Base-by-base conservation (phyloP, 2,888 invertebrate species). In the Parnassius smintheus region DNA sequence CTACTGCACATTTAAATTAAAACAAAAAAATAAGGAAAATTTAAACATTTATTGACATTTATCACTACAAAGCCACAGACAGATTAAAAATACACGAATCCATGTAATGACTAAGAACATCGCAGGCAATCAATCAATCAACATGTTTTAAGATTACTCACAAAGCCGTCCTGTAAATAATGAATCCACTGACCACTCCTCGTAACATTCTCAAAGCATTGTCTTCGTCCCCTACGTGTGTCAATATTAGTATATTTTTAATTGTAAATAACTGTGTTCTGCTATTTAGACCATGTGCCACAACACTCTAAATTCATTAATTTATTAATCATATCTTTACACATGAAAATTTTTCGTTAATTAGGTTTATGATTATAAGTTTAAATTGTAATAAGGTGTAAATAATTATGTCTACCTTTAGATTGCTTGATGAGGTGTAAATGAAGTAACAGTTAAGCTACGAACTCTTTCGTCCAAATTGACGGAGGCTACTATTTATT, bases 311-410 rank as follows among this genome's bases (percentile, higher is more conserved):
- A 86, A 86, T 86, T 88, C 89, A 90, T 89, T 91, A 90, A 91
- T 91, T 91, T 91, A 91, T 91, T 91, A 80, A 81, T 88, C 87
- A 89, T 72, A 81, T 78, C 75, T 84, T 81, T 82, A 82, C 80
- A 81, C 81, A 80, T 85, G 77, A 79, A 72, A 83, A 77, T 76
- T 76, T 81, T 81, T 87, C 86, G 81, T 87, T 88, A 85, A 87
- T 84, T 88, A 88, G 86, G 79, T 86, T 81, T 87, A 82, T 82
- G 80, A 79, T 80, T 78, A 12, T 83, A 86, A 82, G 70, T 72
- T 69, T 76, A 78, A 77, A 76, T 77, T 77, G 75, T 81, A 77
- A 75, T 86, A 89, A 88, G 87, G 77, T 90, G 90, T 90, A 90
- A 87, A 90, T 90, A 89, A 85, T 78, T 77, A n/a, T n/a, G 52